phyloP scores from a whole-genome alignment of 2,888 invertebrate species.

The Hirtodrosophila trivittata region DNA sequence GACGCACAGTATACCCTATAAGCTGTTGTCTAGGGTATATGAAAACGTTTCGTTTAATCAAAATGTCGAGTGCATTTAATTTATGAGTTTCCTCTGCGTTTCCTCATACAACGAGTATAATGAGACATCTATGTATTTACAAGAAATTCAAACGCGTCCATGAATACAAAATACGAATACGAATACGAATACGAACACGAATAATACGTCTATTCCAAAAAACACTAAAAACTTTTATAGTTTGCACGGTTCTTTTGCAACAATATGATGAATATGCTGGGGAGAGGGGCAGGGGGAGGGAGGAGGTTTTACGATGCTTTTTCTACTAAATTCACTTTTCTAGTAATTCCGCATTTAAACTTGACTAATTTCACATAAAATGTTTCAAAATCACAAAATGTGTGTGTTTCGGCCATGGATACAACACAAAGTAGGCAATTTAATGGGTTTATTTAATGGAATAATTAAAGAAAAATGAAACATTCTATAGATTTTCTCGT shows the following conservation, averaged over 20 bases:
- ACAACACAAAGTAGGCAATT: constrained; percentile 38
- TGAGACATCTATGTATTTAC: constrained; percentile 20
- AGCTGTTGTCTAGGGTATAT: not conserved
- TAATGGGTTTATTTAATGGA: constrained; percentile 40
- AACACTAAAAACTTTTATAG: constrained; percentile 29
- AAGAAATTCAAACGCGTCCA: constrained; percentile 8
- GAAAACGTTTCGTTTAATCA: constrained; percentile 38
- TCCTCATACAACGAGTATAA: constrained; percentile 36
- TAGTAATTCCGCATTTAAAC: constrained; percentile 30
- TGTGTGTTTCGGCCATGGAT: not conserved
- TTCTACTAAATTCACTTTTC: not conserved
- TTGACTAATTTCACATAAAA: constrained; percentile 37
- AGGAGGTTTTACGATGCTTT: constrained; percentile 13
- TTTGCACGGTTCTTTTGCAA: constrained; percentile 7
- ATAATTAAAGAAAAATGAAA: not conserved
- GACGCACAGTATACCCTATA: constrained; percentile 16
- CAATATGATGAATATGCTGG: constrained; percentile 4
- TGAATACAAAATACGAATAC: constrained; percentile 34
- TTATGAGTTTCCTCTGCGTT: constrained; percentile 46
- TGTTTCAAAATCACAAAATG: constrained; percentile 7
- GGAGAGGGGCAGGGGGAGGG: too few relatives aligned
- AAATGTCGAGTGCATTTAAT: constrained; percentile 65
- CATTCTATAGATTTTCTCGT: not conserved
- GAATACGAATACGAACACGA: not conserved
- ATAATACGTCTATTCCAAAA: constrained; percentile 12